Base-by-base conservation (phyloP, 2,888 invertebrate genomes). In the Entomobrya proxima region DNA sequence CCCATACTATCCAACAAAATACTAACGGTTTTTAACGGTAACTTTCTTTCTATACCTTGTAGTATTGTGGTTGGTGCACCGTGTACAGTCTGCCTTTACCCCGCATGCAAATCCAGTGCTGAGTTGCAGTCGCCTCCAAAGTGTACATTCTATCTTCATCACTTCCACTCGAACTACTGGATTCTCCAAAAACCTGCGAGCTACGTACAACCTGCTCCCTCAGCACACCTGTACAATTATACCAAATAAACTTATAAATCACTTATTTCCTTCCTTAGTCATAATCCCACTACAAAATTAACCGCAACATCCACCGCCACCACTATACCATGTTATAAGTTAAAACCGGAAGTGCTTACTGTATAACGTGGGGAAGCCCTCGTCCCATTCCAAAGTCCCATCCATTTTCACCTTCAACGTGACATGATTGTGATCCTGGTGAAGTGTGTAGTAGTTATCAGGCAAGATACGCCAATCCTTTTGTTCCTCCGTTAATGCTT, bases 61-160 rank as follows among this genome's bases (percentile, higher is more conserved):
- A 24, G 30, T 21, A 40, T 13, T 32, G 72, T 7, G 5, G 18
- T 30, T 32, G 72, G 32, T 58, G 52, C 18, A 69, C 27, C 0
- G 78, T 85, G 72, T 85, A 85, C 1, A 78, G 40, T 35, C 61
- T 52, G 13, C 84, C 84, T 50, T 72, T 78, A 0, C 13, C 61
- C 15, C 30, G 58, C 78, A 85, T 78, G 50, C 84, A 85, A 24
- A 85, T 72, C 61, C 52, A 74, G 69, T 78, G 18, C 2, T 27
- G 44, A 5, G 58, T 78, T n/a, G 84, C 84, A 13, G 58, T n/a
- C 27, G 84, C 84, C 35, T 85, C 84, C 47, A 85, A n/a, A 0
- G 58, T 52, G 35, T 72, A 74, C 78, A 61, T 85, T 52, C 32
- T 37, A 18, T 84, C 84, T 0, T n/a, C n/a, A n/a, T n/a, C n/a